phyloP scores from a whole-genome alignment of 2,797 vertebrate genomes.

The Amniataba percoides region DNA sequence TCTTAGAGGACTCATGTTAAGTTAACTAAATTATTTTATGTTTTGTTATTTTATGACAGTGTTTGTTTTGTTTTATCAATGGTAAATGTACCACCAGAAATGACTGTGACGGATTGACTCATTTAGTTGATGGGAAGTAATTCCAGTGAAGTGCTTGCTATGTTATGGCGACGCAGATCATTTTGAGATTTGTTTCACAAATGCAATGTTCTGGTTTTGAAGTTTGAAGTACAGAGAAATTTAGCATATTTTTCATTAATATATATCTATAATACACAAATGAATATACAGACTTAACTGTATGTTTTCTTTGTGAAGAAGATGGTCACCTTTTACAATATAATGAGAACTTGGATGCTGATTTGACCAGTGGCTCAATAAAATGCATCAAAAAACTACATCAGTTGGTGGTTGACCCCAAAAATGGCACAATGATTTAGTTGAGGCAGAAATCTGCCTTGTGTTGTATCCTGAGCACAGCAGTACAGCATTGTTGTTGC shows the following conservation, averaged over 20 bases:
- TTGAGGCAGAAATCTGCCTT: neutral
- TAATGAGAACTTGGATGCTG: slow-evolving; percentile 67
- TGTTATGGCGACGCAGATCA: slow-evolving; percentile 42
- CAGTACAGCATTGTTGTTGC: neutral
- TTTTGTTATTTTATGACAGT: slow-evolving; percentile 73
- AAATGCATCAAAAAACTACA: slow-evolving; percentile 71
- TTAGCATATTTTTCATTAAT: slow-evolving; percentile 73
- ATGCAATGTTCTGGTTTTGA: slow-evolving; percentile 63
- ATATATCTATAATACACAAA: slow-evolving; percentile 35
- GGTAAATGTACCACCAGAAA: slow-evolving; percentile 59
- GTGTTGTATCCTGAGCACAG: neutral
- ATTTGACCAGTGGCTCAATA: slow-evolving; percentile 82
- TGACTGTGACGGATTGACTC: slow-evolving; percentile 34
- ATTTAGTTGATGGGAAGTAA: slow-evolving; percentile 46
- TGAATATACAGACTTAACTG: slow-evolving; percentile 51
- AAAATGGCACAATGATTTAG: neutral
- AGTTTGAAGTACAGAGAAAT: slow-evolving; percentile 66
- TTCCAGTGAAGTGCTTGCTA: slow-evolving; percentile 40
- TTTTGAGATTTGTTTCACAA: slow-evolving; percentile 58
- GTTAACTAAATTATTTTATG: slow-evolving; percentile 87
- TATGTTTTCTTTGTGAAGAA: slow-evolving; percentile 69
- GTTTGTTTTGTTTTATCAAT: slow-evolving; percentile 67
- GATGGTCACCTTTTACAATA: slow-evolving; percentile 73
- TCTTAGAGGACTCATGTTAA: slow-evolving; percentile 79
- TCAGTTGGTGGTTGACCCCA: slow-evolving; percentile 16